Evolutionary conservation across 2,888 invertebrate genomes (phyloP).

Genomic region (Conops quadrifasciatus): DNA sequence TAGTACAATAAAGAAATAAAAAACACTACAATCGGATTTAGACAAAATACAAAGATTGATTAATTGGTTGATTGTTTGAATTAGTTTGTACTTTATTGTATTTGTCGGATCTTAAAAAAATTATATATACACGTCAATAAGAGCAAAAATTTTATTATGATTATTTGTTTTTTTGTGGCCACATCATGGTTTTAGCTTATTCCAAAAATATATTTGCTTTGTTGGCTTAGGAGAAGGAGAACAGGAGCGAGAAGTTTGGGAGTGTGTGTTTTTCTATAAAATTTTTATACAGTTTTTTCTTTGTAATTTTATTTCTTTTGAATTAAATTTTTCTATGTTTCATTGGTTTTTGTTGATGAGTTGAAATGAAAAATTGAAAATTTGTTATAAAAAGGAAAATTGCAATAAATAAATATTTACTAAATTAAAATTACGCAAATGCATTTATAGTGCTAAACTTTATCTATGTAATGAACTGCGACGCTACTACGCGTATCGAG

Average conservation of each 20-base stretch:
- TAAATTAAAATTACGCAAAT: conserved; percentile 30
- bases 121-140: conserved; percentile 65
- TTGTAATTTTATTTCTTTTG: neutral
- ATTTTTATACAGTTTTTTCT: conserved; percentile 29
- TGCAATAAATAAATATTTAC: conserved; percentile 30
- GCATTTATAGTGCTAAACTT: conserved; percentile 32
- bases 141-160: conserved; percentile 42
- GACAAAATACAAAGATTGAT: neutral
- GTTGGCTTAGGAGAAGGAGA: conserved; percentile 10
- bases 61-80: conserved; percentile 28
- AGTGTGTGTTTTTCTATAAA: neutral
- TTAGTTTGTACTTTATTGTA: conserved; percentile 23
- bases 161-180: neutral
- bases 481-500: neutral
- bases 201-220: conserved; percentile 22
- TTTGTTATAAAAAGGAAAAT: conserved; percentile 3
- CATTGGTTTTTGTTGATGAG: conserved; percentile 4
- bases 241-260: conserved; percentile 8
- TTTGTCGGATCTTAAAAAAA: conserved; percentile 54
- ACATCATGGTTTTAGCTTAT: neutral
- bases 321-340: neutral
- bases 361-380: neutral
- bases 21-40: conserved; percentile 7
- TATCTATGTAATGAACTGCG: neutral
- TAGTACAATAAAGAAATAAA: conserved; percentile 1